Base-by-base conservation (phyloP, 2,113 vertebrate genomes). In the Macheiramphus alcinus region DNA sequence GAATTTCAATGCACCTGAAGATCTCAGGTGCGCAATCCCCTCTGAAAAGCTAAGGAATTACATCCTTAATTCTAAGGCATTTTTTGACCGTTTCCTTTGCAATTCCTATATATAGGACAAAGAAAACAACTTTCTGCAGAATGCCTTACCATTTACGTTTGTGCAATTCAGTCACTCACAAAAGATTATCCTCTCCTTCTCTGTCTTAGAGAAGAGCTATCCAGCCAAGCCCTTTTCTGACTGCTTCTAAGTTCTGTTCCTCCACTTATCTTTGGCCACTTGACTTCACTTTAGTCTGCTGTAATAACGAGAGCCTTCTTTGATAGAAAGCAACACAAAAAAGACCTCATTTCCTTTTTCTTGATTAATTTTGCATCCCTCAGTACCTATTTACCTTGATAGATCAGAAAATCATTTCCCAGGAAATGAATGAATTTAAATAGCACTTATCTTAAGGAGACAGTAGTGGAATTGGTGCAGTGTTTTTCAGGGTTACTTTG, bases 331-430 rank as follows among this genome's bases (percentile, higher is more conserved):
- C 29, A 87, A 73, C 50, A 76, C 56, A 40, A 97, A 92, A 94
- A 85, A 42, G 3, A 42, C 65, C 42, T 90, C 3, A 90, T 97
- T 97, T 97, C 84, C 83, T 73, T 88, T 87, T 91, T 76, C 74
- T 88, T 95, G 84, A 95, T 95, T 95, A 97, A 95, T 95, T 93
- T 94, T 95, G 62, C 86, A 93, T 91, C 73, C 73, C 84, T 91
- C 86, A 87, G 73, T 95, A 94, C 73, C 70, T 97, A 82, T 82
- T 97, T 95, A 90, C 88, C 73, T 93, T 90, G 93, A 91, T 38
- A 91, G 73, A 92, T 95, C 95, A 97, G 88, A 95, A 97, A 95
- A 96, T 75, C 1, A 87, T 94, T 97, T 94, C 52, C 45, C 48
- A 59, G 86, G 32, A 92, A 93, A 93, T 85, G 22, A 93, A 73